Base-by-base conservation (phyloP, 2,888 invertebrate genomes). In the Microplitis manilae region DNA sequence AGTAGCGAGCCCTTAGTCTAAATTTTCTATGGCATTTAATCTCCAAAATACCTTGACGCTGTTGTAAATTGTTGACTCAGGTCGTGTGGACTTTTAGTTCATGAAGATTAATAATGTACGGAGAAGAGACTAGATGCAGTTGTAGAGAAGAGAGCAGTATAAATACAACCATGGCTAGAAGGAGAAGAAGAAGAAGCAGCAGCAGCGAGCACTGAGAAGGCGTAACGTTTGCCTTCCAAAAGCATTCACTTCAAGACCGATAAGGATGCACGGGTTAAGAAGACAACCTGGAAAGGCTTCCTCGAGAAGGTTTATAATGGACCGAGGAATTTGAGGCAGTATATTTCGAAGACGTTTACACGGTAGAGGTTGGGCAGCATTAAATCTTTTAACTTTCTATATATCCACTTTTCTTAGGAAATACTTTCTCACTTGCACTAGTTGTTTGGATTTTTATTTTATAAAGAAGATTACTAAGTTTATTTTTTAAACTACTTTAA, bases 301-400 rank as follows among this genome's bases (percentile, higher is more conserved):
- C 69, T 76, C 64, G 40, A 13, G 50, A 77, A 78, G 80, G 75
- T 79, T 81, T 82, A 81, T 81, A 82, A 82, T 80, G 81, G 80
- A 75, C 78, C 79, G 39, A 73, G 78, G 79, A 79, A 81, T 81
- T 82, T 72, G 73, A 62, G 79, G 80, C 78, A 79, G 79, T 82
- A 82, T 82, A 82, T 82, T 82, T 77, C 77, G 78, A 79, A 79
- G 81, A 82, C 82, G 81, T 82, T 82, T 82, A 82, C 82, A 82
- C 77, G 82, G 78, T 82, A 81, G 81, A 75, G 82, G 82, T 71
- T 78, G 82, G 81, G 73, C 72, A 75, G 81, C 80, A 82, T 81
- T 82, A 82, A 82, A 82, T 82, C 82, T 82, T 81, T 69, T 76
- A 71, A 50, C 61, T 64, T 71, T 20, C 71, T 65, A 62, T 75